phyloP scores from a whole-genome alignment of 1,140 invertebrate genomes.

The Brachionus sp. region DNA sequence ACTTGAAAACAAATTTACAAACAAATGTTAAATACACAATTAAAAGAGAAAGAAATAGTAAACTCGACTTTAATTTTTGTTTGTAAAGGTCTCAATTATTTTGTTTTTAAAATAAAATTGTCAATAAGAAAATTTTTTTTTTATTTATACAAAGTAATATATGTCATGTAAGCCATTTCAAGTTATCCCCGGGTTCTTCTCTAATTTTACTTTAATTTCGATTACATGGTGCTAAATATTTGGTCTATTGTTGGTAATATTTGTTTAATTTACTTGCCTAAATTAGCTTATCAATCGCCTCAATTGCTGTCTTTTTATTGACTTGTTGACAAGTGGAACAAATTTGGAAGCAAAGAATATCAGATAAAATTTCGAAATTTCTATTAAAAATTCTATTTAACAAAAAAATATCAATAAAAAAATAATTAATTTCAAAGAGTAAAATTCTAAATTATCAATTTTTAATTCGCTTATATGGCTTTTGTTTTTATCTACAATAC shows the following conservation, averaged over 20 bases:
- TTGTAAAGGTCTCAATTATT: background rate
- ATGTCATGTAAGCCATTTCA: background rate
- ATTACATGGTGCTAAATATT: background rate
- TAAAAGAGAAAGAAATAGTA: background rate
- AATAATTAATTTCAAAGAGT: too few relatives aligned
- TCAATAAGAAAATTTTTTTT: background rate
- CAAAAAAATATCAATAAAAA: too few relatives aligned
- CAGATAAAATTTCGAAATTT: too few relatives aligned
- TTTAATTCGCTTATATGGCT: too few relatives aligned
- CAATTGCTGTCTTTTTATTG: background rate
- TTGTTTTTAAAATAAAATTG: background rate
- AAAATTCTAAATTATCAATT: too few relatives aligned
- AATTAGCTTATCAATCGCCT: background rate
- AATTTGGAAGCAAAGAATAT: background rate
- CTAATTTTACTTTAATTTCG: background rate
- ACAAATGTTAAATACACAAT: slow-evolving; percentile 10
- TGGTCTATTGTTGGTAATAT: background rate
- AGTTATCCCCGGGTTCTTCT: background rate
- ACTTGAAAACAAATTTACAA: background rate
- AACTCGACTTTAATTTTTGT: background rate
- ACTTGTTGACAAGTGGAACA: background rate
- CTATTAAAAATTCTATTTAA: too few relatives aligned
- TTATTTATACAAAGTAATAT: slow-evolving; percentile 6
- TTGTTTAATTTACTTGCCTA: background rate
- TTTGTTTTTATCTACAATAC: too few relatives aligned